Conservation (phyloP, 1,140 invertebrate genomes). For the Sitophilus oryzae region DNA sequence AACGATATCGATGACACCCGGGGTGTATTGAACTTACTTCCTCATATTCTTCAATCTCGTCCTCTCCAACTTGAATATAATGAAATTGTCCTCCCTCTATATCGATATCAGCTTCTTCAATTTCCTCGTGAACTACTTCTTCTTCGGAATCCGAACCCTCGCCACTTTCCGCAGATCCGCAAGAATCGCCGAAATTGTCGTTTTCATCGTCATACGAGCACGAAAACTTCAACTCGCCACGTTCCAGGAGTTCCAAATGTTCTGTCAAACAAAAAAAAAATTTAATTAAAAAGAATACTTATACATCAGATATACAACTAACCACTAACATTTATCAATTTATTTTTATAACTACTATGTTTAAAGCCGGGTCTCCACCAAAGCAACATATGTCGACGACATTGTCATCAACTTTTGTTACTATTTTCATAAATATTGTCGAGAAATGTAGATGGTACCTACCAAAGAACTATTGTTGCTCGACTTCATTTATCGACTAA, state of each 20-base stretch:
- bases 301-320: too few relatives aligned
- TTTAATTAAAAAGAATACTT: conserved; percentile 7
- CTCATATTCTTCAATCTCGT: conserved; percentile 46
- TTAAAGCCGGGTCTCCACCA: too few relatives aligned
- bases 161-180: conserved; percentile 48
- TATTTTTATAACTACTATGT: too few relatives aligned
- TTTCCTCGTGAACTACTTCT: conserved; percentile 38
- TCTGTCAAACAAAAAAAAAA: conserved; percentile 50
- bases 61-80: conserved; percentile 29
- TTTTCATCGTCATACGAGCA: conserved; percentile 41
- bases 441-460: too few relatives aligned
- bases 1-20: background rate
- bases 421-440: too few relatives aligned
- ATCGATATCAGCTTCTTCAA: conserved; percentile 49
- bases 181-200: conserved; percentile 45
- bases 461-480: too few relatives aligned
- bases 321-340: too few relatives aligned
- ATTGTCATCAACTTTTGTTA: too few relatives aligned
- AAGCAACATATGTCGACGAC: too few relatives aligned
- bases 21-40: conserved; percentile 35
- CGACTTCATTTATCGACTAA: too few relatives aligned
- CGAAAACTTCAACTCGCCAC: conserved; percentile 76
- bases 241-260: conserved; percentile 70
- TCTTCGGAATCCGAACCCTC: conserved; percentile 46
- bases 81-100: conserved; percentile 47